Evolutionary conservation across 2,113 vertebrate species (phyloP), one percentile per base, ranked within the genome.

Genomic region (Dendrocopos noguchii): DNA sequence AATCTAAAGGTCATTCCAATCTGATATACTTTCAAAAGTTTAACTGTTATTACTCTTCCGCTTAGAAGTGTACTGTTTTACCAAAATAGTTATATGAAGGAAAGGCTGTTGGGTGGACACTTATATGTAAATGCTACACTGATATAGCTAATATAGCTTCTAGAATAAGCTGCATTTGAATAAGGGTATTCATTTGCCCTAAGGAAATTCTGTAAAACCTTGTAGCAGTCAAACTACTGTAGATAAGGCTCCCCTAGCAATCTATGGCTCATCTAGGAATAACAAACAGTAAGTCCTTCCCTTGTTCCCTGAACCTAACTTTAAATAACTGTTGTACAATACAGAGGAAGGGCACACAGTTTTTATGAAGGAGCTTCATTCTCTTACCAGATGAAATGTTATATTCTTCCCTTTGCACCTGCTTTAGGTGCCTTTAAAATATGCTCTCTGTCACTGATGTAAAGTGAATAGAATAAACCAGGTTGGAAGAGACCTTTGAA

Each of bases 1-100:
- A 95, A 91, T 80, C 68, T 75, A 95, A 96, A 95, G 93, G 93
- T 95, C 93, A 84, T 91, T 93, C 31, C 85, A 80, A 90, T 94
- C 92, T 93, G 85, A 90, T 95, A 50, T 4, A 65, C 29, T 94
- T 95, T n/a, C 1, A 28, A 59, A 86, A 80, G 63, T 56, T 87
- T 84, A 71, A 42, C 63, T 59, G 34, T 84, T 88, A 31, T 79
- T 90, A 36, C 31, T 80, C n/a, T 63, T 93, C 57, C 70, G 71
- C 87, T 95, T 92, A 63, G 19, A 80, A 80, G 29, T 8, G 8
- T 65, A 72, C 57, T 78, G n/a, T 83, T 93, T 75, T 81, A 92
- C 84, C 66, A 94, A 80, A 93, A 94, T 66, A 95, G 71, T 87
- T 77, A 17, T 5, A 47, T 31, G 12, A 83, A 91, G 88, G 90